Base-by-base conservation (phyloP, 2,797 vertebrate genomes). In the Acanthiza pusilla region DNA sequence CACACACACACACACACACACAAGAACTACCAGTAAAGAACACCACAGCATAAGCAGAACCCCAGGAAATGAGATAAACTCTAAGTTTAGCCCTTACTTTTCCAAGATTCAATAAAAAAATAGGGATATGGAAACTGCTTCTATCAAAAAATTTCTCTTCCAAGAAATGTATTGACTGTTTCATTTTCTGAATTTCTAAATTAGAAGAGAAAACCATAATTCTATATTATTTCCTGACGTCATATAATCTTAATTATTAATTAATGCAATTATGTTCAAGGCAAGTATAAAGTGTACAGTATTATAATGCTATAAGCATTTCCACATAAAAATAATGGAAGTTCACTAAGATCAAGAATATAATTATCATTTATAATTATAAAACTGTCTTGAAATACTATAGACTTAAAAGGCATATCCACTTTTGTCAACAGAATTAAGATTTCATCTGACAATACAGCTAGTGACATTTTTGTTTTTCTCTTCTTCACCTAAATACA, bases 11-110 rank as follows among this genome's bases (percentile, higher is more conserved):
- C 47, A 48, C 22, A 48, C 47, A 48, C 38, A 38, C 38, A 38
- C 47, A 48, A 23, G 23, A 66, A 74, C 67, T 60, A 70, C 5
- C 17, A 92, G 57, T 70, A 42, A 61, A 83, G 72, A 88, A 71
- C 48, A 92, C 32, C 47, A 72, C 57, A 86, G 67, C 47, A 19
- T 13, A 91, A 84, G 76, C 4, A 81, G 58, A 93, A 92, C 42
- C 43, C 20, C 68, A 91, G 72, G 72, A 96, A 97, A 94, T 67
- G 55, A 87, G 84, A 94, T 42, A 80, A 91, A 27, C 43, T 79
- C 40, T 38, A 83, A 67, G 40, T 73, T 93, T 73, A 85, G 85
- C 6, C 0, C 30, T 77, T 30, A 88, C 36, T 88, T 80, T 92
- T 93, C 79, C 80, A 90, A 81, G 22, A 34, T 23, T 86, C 34